phyloP scores from a whole-genome alignment of 2,888 invertebrate species.

The Oxyteleia sp. region DNA sequence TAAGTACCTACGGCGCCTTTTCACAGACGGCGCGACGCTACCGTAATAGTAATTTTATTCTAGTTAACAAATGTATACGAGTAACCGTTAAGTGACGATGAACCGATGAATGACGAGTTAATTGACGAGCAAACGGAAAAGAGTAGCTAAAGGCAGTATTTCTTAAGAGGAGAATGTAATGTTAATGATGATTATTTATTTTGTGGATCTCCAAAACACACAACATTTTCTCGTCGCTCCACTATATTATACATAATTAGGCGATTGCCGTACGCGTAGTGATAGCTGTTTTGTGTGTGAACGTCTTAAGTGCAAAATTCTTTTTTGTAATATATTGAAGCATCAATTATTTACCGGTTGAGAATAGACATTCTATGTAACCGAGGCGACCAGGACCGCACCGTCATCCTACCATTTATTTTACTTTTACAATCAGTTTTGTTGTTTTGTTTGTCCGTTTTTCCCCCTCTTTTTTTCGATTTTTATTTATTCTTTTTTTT shows the following conservation, averaged over 20 bases:
- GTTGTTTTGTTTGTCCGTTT: conserved; percentile 19
- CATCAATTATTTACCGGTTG: conserved; percentile 80
- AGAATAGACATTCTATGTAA: conserved; percentile 81
- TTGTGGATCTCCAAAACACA: conserved; percentile 85
- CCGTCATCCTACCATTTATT: conserved; percentile 80
- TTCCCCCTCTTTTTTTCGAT: conserved; percentile 24
- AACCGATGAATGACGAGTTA: conserved; percentile 75
- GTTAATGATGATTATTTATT: conserved; percentile 87
- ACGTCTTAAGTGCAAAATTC: conserved; percentile 81
- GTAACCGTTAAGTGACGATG: conserved; percentile 85
- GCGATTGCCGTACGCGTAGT: conserved; percentile 79
- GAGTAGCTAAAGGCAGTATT: conserved; percentile 84
- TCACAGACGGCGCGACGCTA: conserved; percentile 78
- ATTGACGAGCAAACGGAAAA: conserved; percentile 67
- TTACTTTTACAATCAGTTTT: conserved; percentile 19
- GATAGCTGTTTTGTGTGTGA: conserved; percentile 84
- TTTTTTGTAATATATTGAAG: conserved; percentile 86
- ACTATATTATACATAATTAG: conserved; percentile 85
- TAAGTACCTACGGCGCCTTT: conserved; percentile 78
- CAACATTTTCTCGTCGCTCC: conserved; percentile 83
- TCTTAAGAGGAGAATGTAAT: conserved; percentile 86
- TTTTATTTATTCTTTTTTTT: conserved; percentile 1
- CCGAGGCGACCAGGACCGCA: conserved; percentile 85
- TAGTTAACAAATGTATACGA: conserved; percentile 88
- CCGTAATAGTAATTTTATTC: conserved; percentile 85